Base-by-base conservation (phyloP, 1,140 invertebrate species). In the Bombus sibiricus region DNA sequence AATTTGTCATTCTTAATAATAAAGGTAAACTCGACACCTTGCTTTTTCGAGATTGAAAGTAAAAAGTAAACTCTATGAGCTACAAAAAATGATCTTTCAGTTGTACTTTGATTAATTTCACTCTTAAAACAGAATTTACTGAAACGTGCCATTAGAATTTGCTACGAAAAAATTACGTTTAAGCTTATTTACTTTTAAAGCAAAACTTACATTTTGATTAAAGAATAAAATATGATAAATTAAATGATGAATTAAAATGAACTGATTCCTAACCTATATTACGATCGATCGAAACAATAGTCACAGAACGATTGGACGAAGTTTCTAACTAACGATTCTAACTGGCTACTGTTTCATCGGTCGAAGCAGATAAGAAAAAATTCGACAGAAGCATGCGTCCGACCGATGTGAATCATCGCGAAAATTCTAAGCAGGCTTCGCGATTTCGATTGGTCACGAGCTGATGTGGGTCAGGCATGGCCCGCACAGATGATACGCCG, bases 401-500 rank as follows among this genome's bases (percentile, higher is more conserved):
- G 6, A 41, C 4, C 13, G 6, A 41, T 25, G 41, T 59, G 82
- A 71, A 37, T 79, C 82, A 71, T 43, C 37, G 43, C 5, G 18
- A 71, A 84, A 83, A 83, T 78, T 78, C 47, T 57, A 64, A n/a
- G 32, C 9, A 62, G 4, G 3, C 28, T n/a, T 75, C 62, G n/a
- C 47, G 53, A 43, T 86, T 75, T 83, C 80, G 62, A 71, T 25
- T 82, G 47, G 72, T n/a, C 34, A 32, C 39, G 1, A 18, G 18
- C 72, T 66, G 79, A 89, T 88, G 69, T 88, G 71, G 86, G 88
- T 88, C 85, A 86, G 53, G 62, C 79, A 80, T 72, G 43, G 32
- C 78, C 78, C 69, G 79, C 39, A 62, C 85, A 66, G 79, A 83
- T 82, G 79, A 84, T 74, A 78, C 75, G 79, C 71, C 75, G 90